These are phyloP conservation scores for Tichodroma muraria DNA, from an alignment of 2,113 vertebrate species.

Conservation along the genomic window DNA sequence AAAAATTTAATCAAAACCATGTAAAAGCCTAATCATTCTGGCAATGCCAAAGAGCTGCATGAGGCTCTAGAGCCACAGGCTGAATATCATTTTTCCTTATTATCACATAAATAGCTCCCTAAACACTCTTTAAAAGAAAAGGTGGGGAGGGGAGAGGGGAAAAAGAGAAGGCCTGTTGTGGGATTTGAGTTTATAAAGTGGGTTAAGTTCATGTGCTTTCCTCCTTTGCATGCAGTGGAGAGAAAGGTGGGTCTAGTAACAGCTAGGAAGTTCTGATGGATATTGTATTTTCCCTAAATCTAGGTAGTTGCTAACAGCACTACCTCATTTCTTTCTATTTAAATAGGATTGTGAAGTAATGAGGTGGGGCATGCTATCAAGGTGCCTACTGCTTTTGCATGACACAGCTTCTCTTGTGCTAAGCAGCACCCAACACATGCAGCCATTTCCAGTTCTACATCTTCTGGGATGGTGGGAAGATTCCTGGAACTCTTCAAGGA, in stretches of 20 bases:
- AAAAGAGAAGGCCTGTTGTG: neutral
- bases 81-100: slow-evolving; percentile 51
- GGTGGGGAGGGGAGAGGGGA: neutral
- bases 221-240: neutral
- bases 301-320: neutral
- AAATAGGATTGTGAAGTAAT: neutral
- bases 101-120: slow-evolving; percentile 52
- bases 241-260: neutral
- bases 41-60: slow-evolving; percentile 22
- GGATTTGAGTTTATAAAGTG: neutral
- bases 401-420: neutral
- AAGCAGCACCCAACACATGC: neutral
- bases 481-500: neutral
- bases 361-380: neutral
- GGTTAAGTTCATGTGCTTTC: neutral
- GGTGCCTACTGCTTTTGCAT: neutral
- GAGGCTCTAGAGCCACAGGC: slow-evolving; percentile 47
- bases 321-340: neutral
- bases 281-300: neutral
- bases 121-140: slow-evolving; percentile 29
- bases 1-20: slow-evolving; percentile 45
- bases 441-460: neutral
- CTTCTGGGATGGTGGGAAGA: neutral
- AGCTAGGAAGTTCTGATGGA: neutral
- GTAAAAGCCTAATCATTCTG: slow-evolving; percentile 36